phyloP scores from a whole-genome alignment of 2,113 vertebrate species.

The Gambusia holbrooki region DNA sequence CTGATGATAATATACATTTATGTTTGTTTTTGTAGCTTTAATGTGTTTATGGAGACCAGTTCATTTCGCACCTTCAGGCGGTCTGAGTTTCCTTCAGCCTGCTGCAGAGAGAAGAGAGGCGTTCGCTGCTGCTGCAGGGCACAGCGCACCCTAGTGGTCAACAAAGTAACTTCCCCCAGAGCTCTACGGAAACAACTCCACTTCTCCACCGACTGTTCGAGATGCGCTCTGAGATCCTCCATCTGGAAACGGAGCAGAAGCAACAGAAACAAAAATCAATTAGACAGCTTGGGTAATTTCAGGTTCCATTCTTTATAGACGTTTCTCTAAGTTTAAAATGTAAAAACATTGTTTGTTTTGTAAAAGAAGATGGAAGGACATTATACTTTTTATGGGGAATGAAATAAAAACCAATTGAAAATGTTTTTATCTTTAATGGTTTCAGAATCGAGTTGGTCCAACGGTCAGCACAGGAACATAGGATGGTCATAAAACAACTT shows the following conservation, averaged over 20 bases:
- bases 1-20: background rate
- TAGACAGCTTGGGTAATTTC: background rate
- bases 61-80: slow-evolving; percentile 84
- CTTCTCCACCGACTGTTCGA: slow-evolving; percentile 65
- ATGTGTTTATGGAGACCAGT: background rate
- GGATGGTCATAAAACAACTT: no score
- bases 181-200: slow-evolving; percentile 80
- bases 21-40: background rate
- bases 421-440: background rate
- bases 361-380: no score
- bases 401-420: background rate
- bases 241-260: slow-evolving; percentile 65
- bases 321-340: background rate
- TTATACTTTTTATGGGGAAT: background rate
- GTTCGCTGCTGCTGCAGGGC: slow-evolving; percentile 73
- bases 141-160: slow-evolving; percentile 75
- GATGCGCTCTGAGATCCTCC: slow-evolving; percentile 57
- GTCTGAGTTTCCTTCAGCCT: slow-evolving; percentile 75
- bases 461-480: no score
- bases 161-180: slow-evolving; percentile 73
- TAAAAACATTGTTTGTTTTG: background rate
- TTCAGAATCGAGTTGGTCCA: background rate
- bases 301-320: background rate
- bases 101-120: slow-evolving; percentile 74
- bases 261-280: background rate